Conservation (phyloP, 2,888 invertebrate genomes). For the Trichopoda pennipes region DNA sequence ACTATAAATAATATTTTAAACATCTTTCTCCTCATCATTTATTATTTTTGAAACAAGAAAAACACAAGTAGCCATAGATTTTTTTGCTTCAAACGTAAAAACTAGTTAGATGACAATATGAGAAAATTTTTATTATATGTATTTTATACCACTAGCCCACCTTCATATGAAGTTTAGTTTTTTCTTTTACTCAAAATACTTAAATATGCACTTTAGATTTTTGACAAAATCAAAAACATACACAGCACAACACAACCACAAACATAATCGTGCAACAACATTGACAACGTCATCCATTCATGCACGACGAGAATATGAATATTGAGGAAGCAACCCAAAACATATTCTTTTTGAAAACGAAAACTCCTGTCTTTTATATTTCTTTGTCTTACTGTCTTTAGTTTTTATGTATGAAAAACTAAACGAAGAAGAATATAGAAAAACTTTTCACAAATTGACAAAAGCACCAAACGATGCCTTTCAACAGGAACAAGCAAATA, state of each 20-base stretch:
- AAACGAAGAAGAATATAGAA: slow-evolving; percentile 12
- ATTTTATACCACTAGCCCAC: background rate
- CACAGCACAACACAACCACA: background rate
- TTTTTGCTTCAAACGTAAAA: too few species aligned
- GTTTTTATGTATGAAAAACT: background rate
- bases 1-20: too few species aligned
- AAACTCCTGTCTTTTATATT: slow-evolving; percentile 16
- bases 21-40: too few species aligned
- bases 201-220: slow-evolving; percentile 41
- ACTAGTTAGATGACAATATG: too few species aligned
- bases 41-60: too few species aligned
- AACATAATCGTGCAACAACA: slow-evolving; percentile 26
- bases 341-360: slow-evolving; percentile 21
- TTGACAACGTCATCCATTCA: slow-evolving; percentile 43
- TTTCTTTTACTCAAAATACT: slow-evolving; percentile 14
- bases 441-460: slow-evolving; percentile 14
- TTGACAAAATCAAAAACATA: slow-evolving; percentile 32
- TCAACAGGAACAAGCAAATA: slow-evolving; percentile 66
- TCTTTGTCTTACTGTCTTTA: background rate
- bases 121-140: background rate
- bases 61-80: too few species aligned
- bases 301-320: slow-evolving; percentile 54
- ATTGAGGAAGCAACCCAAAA: slow-evolving; percentile 37
- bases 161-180: background rate
- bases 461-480: slow-evolving; percentile 16